A percentile compares a stretch with the other conserved stretches of the same genome.
These are phyloP conservation scores for Myotis pilosus DNA, from an alignment of 2,797 vertebrate genomes.

Conservation along the genomic window DNA sequence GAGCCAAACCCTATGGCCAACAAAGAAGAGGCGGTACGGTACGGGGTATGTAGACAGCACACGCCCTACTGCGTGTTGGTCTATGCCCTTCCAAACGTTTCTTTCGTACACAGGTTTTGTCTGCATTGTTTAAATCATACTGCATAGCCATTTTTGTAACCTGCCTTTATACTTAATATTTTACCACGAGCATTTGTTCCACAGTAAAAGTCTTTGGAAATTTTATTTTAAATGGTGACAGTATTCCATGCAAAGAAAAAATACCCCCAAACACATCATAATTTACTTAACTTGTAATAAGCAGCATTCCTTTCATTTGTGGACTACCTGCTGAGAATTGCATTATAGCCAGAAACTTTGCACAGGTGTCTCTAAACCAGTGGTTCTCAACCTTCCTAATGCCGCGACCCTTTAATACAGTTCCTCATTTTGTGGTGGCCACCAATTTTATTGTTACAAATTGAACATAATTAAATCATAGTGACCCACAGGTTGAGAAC, in stretches of 20 bases:
- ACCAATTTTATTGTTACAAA: too few relatives aligned
- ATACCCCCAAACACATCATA: background rate
- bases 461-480: too few relatives aligned
- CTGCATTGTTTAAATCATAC: background rate
- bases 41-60: background rate
- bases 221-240: constrained; percentile 21
- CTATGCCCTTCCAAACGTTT: background rate
- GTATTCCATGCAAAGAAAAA: background rate
- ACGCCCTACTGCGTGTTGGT: background rate
- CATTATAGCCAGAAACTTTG: background rate
- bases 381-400: too few relatives aligned
- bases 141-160: background rate
- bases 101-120: background rate
- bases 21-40: background rate
- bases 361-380: background rate
- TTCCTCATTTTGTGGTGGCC: too few relatives aligned
- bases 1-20: background rate
- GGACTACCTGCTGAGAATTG: background rate
- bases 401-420: too few relatives aligned
- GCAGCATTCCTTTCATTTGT: background rate
- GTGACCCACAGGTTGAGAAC: too few relatives aligned
- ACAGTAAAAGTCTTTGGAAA: constrained; percentile 12
- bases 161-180: background rate
- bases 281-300: background rate
- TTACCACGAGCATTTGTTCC: background rate